phyloP scores from a whole-genome alignment of 2,888 invertebrate species.

The Sinelater perroti region DNA sequence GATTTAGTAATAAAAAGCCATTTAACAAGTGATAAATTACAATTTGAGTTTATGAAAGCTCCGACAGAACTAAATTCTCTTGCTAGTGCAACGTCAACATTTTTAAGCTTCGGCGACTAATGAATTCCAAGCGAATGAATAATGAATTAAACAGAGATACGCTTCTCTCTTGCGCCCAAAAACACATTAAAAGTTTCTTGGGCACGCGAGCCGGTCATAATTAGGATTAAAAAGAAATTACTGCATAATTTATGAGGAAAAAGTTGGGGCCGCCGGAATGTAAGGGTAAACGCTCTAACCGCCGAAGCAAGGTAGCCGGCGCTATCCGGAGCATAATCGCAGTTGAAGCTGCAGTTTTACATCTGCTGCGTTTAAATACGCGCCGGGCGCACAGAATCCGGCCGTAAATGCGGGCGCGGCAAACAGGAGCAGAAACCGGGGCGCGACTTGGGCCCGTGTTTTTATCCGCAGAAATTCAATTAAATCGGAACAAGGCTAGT shows the following conservation, averaged over 20 bases:
- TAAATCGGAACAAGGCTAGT: constrained; percentile 26
- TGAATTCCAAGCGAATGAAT: too few species aligned
- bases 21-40: too few species aligned
- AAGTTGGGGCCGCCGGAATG: not conserved
- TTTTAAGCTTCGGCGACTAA: too few species aligned
- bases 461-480: constrained; percentile 23
- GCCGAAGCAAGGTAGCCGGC: too few species aligned
- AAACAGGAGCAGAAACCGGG: constrained; percentile 13
- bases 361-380: not conserved
- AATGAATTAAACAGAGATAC: too few species aligned
- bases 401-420: not conserved
- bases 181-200: constrained; percentile 10
- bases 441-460: constrained; percentile 11
- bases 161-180: too few species aligned
- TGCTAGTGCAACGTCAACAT: too few species aligned
- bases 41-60: too few species aligned
- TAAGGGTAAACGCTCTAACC: not conserved
- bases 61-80: too few species aligned
- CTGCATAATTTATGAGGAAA: constrained; percentile 6
- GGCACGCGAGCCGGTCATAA: not conserved
- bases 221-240: constrained; percentile 5
- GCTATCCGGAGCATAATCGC: too few species aligned
- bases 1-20: too few species aligned
- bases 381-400: not conserved
- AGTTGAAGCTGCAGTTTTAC: too few species aligned